Conservation (phyloP, 1,140 invertebrate genomes). For the Galleria mellonella region DNA sequence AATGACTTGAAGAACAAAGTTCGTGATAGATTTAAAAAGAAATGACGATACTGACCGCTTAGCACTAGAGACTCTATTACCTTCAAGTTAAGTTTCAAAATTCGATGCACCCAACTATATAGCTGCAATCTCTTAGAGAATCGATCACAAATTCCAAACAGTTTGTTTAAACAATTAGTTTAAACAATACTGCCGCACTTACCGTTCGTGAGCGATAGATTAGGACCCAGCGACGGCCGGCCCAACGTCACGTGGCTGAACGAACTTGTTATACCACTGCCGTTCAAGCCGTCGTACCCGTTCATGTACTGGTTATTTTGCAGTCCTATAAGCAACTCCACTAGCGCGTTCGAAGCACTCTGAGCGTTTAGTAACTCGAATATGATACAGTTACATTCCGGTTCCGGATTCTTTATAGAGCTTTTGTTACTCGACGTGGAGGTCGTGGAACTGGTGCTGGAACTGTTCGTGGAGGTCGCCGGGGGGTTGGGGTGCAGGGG, state of each 20-base stretch:
- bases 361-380: conserved; percentile 63
- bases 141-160: no score
- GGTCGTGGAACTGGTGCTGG: conserved; percentile 49
- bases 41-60: no score
- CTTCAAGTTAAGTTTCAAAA: no score
- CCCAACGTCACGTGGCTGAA: conserved; percentile 35
- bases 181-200: conserved; percentile 64
- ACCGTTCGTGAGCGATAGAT: conserved; percentile 52
- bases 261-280: conserved; percentile 10
- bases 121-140: no score
- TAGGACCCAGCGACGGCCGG: conserved; percentile 33
- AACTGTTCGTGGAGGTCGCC: conserved; percentile 13
- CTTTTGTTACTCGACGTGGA: conserved; percentile 49
- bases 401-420: conserved; percentile 40
- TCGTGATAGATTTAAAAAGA: no score
- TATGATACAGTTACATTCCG: conserved; percentile 65
- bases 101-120: no score
- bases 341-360: conserved; percentile 58
- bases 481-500: conserved; percentile 54
- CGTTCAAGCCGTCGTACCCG: conserved; percentile 26
- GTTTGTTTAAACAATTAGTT: not conserved
- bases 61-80: no score
- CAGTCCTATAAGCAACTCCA: conserved; percentile 59
- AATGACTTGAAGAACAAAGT: no score
- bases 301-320: conserved; percentile 66